Evolutionary conservation across 2,113 vertebrate species (phyloP).

Genomic region (Ceyx melanurus): DNA sequence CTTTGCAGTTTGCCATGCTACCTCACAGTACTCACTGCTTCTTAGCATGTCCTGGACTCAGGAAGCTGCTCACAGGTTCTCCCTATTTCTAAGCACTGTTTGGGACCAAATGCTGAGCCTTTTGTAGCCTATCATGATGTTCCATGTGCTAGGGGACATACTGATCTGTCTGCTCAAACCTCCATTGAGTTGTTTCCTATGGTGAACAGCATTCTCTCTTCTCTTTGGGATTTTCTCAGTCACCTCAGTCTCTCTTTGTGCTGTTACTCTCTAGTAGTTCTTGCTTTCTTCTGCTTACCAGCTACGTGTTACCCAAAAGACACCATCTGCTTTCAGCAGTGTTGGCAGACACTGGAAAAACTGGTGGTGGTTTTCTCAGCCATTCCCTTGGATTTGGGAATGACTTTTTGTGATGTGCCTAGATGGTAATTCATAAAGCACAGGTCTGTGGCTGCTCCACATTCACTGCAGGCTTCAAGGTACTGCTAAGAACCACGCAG

Average conservation of each 20-base stretch:
- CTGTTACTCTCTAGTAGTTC: not conserved
- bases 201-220: not conserved
- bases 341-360: not conserved
- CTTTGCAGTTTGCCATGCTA: conserved; percentile 10
- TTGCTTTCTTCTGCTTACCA: not conserved
- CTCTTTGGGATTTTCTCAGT: not conserved
- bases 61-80: not conserved
- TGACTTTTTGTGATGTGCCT: not conserved
- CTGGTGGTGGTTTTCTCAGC: not conserved
- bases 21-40: not conserved
- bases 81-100: not conserved
- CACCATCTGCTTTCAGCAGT: not conserved
- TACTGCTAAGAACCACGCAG: not conserved
- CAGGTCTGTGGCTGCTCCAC: not conserved
- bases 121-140: not conserved
- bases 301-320: not conserved
- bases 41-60: not conserved
- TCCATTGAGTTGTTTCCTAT: not conserved
- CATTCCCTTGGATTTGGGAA: not conserved
- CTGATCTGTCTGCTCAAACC: not conserved
- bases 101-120: not conserved
- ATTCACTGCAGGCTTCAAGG: not conserved
- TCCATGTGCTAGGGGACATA: accelerated
- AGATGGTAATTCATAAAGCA: not conserved
- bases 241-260: not conserved